Percentiles rank a stretch among this genome's conserved stretches.
phyloP scores from a whole-genome alignment of 2,888 invertebrate species.

The Orchestes rusci region DNA sequence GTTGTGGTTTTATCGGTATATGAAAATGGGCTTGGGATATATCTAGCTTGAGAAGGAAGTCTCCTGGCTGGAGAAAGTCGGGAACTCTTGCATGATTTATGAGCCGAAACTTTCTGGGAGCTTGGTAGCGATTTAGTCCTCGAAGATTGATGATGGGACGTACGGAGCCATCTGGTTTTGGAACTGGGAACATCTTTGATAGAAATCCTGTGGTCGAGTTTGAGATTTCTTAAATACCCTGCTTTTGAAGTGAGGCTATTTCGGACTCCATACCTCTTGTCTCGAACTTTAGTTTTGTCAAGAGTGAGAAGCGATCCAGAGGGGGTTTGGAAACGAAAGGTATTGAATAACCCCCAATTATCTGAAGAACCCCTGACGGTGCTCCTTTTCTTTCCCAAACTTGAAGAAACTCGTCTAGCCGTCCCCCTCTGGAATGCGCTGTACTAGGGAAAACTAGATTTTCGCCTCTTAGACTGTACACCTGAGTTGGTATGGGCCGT shows the following conservation, averaged over 20 bases:
- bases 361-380: not conserved
- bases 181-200: slow-evolving; percentile 17
- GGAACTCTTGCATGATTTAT: slow-evolving; percentile 16
- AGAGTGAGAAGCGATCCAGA: not conserved
- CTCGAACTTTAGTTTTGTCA: not conserved
- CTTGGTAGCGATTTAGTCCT: slow-evolving; percentile 15
- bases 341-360: not conserved
- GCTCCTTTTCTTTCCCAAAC: no score
- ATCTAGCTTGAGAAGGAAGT: slow-evolving; percentile 14
- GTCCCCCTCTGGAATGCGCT: no score
- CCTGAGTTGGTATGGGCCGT: no score
- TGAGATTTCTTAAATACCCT: slow-evolving; percentile 12
- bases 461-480: no score
- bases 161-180: slow-evolving; percentile 12
- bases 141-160: slow-evolving; percentile 21
- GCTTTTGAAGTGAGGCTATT: slow-evolving; percentile 7
- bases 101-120: slow-evolving; percentile 15
- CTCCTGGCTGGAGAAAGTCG: slow-evolving; percentile 11
- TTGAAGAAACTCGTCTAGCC: no score
- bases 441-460: no score
- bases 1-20: slow-evolving; percentile 7
- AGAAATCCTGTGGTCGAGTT: slow-evolving; percentile 10
- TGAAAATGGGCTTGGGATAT: slow-evolving; percentile 15
- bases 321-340: not conserved
- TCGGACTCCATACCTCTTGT: slow-evolving; percentile 12